A percentile compares a stretch with the other conserved stretches of the same genome.
These are phyloP conservation scores for Cyclopterus lumpus DNA, from an alignment of 2,797 vertebrate species.

Conservation along the genomic window DNA sequence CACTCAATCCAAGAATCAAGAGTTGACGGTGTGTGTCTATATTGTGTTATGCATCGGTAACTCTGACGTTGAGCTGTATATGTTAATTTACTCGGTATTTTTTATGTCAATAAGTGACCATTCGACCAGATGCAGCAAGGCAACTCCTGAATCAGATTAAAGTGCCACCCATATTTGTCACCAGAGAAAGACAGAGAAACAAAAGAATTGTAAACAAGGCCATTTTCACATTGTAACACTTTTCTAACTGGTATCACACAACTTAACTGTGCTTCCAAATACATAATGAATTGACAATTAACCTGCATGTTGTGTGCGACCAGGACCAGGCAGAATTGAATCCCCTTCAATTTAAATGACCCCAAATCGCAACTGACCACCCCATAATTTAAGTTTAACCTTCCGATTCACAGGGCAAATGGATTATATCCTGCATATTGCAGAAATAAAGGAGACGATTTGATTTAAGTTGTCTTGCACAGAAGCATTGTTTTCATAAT, in stretches of 20 bases:
- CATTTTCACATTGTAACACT: not conserved
- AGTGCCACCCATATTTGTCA: not conserved
- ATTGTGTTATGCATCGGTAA: not conserved
- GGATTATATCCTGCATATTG: not conserved
- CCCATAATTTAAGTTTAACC: not conserved
- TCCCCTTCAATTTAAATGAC: not conserved
- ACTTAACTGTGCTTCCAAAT: not conserved
- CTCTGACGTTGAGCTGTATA: not conserved
- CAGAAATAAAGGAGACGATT: not conserved
- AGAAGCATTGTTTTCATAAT: not conserved
- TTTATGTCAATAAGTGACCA: constrained; percentile 2
- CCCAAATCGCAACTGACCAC: not conserved
- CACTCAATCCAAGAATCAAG: constrained; percentile 38
- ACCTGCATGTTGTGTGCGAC: not conserved
- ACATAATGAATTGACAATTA: not conserved
- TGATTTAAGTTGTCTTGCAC: not conserved
- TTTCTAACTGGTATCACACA: not conserved
- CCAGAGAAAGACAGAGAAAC: not conserved
- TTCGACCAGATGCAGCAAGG: not conserved
- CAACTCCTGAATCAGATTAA: not conserved
- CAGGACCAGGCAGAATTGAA: not conserved
- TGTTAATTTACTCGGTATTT: not conserved
- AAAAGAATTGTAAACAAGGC: not conserved
- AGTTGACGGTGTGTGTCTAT: not conserved
- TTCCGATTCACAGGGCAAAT: not conserved